Evolutionary conservation across 1,140 invertebrate genomes (phyloP), one percentile per base, ranked within the genome.

Genomic region (Diorhabda carinulata): DNA sequence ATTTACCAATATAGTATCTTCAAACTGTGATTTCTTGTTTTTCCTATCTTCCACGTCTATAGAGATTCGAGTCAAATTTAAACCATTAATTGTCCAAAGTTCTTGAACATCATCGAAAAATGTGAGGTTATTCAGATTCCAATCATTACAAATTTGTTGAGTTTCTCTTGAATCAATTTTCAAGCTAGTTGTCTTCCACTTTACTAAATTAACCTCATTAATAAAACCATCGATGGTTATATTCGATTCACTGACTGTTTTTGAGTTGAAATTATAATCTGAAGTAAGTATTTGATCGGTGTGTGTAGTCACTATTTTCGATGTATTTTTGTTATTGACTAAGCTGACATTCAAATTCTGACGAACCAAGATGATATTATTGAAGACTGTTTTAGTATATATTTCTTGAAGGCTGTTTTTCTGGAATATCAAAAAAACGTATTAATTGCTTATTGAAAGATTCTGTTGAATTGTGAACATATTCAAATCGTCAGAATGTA

Each of bases 131-230:
- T 77, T 75, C 47, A 72, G 5, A 3, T 57, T 76, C 83, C 82
- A 83, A 4, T 73, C 66, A 9, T 80, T 77, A 43, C 63, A 72
- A 9, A 84, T 70, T 8, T 69, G 75, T 64, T 84, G 81, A 2
- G 64, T 64, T 0, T 68, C 5, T 3, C 70, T 25, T 25, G 66
- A 64, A 2, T 65, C 58, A n/a, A 63, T 73, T 8, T 66, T 78
- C 2, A 84, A 70, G 5, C 71, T 72, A 7, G 66, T 63, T 7
- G 62, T 67, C 43, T 77, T 70, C 83, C 83, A 84, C 3, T 68
- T 43, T 0, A 68, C 67, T 2, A 80, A 45, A 57, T 81, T 74
- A n/a, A 80, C 75, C 6, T 63, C 70, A 67, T 78, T 80, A 5
- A 80, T 67, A n/a, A 67, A 57, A 59, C 76, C 76, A 8, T 72